Conservation (phyloP, 2,888 invertebrate genomes). For the Diaphora mendica region DNA sequence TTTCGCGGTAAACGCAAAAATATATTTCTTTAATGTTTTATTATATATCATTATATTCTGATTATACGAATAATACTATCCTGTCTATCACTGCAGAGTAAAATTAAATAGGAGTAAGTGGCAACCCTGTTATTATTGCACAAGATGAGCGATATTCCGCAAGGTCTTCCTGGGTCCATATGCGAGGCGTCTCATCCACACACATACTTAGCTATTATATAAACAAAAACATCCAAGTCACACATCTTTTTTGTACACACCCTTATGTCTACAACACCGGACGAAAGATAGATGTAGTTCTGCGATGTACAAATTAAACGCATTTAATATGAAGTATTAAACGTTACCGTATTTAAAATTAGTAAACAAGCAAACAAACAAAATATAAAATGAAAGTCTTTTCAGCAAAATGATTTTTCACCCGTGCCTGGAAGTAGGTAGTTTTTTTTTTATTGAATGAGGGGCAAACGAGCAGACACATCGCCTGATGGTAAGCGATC, state of each 20-base stretch:
- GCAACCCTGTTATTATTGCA: slow-evolving; percentile 81
- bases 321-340: slow-evolving; percentile 16
- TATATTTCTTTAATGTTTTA: no score
- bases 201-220: slow-evolving; percentile 63
- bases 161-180: slow-evolving; percentile 78
- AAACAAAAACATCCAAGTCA: slow-evolving; percentile 70
- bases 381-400: background rate
- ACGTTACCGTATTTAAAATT: background rate
- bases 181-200: slow-evolving; percentile 70
- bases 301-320: slow-evolving; percentile 8
- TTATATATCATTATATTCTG: no score
- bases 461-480: no score
- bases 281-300: slow-evolving; percentile 4
- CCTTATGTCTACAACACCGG: slow-evolving; percentile 31
- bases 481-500: no score
- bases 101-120: slow-evolving; percentile 24
- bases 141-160: slow-evolving; percentile 76
- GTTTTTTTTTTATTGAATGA: no score
- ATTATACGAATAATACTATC: background rate
- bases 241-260: slow-evolving; percentile 61
- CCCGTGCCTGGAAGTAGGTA: no score
- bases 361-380: background rate
- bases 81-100: background rate
- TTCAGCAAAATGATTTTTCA: no score
- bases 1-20: no score